Conservation (phyloP, 2,888 invertebrate species). For the Lutraria lutraria region DNA sequence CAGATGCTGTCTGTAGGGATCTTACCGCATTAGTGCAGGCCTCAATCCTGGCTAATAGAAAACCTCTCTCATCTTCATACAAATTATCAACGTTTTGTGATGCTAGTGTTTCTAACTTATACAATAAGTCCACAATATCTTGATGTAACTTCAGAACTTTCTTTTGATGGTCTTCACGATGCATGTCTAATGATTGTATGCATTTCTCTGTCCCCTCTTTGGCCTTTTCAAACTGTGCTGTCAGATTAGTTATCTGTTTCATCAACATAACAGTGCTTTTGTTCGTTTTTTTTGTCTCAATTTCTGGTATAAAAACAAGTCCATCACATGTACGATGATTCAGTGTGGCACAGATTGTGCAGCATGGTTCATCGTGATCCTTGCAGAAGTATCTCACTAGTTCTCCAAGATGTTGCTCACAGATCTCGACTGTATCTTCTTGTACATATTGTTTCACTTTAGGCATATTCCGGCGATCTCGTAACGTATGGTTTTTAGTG, state of each 20-base stretch:
- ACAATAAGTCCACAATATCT: constrained; percentile 54
- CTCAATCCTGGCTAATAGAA: constrained; percentile 51
- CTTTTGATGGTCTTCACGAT: constrained; percentile 58
- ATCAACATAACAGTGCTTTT: constrained; percentile 56
- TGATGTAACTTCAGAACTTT: constrained; percentile 57
- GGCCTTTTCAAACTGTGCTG: constrained; percentile 52
- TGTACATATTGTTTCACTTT: constrained; percentile 50
- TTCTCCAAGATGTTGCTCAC: constrained; percentile 56
- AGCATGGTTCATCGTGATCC: constrained; percentile 63
- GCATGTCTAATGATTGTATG: constrained; percentile 48
- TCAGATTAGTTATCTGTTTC: constrained; percentile 58
- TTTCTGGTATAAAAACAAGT: constrained; percentile 63
- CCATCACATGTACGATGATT: constrained; percentile 60
- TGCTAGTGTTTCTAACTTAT: constrained; percentile 48
- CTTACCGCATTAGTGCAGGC: constrained; percentile 53
- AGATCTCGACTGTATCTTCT: constrained; percentile 60
- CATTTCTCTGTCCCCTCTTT: constrained; percentile 57
- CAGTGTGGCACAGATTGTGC: constrained; percentile 64
- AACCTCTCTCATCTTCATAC: constrained; percentile 57
- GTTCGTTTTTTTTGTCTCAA: constrained; percentile 62
- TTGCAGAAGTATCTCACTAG: constrained; percentile 62
- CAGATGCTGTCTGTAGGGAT: constrained; percentile 46
- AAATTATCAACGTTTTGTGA: constrained; percentile 43
- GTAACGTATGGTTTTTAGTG: constrained; percentile 62
- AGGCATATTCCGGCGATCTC: constrained; percentile 63